Evolutionary conservation across 2,113 vertebrate genomes (phyloP).

Genomic region (Leiothrix lutea): DNA sequence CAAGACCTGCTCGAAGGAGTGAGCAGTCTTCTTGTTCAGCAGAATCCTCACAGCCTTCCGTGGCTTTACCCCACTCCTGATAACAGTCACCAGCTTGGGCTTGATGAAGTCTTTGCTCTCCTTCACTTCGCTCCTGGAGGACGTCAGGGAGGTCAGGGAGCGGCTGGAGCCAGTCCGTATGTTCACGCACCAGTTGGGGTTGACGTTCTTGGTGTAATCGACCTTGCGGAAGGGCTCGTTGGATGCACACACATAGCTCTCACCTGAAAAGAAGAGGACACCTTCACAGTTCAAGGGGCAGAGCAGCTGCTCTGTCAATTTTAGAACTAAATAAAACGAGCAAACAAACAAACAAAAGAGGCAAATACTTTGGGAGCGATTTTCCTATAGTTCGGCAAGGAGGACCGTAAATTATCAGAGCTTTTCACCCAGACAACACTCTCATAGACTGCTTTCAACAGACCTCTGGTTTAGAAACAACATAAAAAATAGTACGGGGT

Average conservation of each 20-base stretch:
- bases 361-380: not conserved
- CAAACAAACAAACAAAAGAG: too few species aligned
- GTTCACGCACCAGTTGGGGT: constrained; percentile 97
- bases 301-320: not conserved
- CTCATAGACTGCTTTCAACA: not conserved
- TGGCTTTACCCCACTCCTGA: constrained; percentile 94
- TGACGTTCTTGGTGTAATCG: constrained; percentile 94
- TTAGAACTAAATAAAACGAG: not conserved
- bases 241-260: constrained; percentile 97
- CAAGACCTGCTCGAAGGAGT: constrained; percentile 97
- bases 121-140: constrained; percentile 80
- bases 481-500: not conserved
- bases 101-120: constrained; percentile 96
- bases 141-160: constrained; percentile 78
- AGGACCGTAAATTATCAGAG: not conserved
- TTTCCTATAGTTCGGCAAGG: not conserved
- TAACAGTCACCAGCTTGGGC: constrained; percentile 96
- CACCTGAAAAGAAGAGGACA: constrained; percentile 76
- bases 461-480: not conserved
- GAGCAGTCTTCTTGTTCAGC: constrained; percentile 97
- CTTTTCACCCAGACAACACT: not conserved
- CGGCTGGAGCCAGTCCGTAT: constrained; percentile 81
- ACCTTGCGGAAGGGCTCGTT: constrained; percentile 91
- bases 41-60: constrained; percentile 95
- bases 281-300: not conserved